phyloP scores from a whole-genome alignment of 2,113 vertebrate species.

The Pitta sordida region DNA sequence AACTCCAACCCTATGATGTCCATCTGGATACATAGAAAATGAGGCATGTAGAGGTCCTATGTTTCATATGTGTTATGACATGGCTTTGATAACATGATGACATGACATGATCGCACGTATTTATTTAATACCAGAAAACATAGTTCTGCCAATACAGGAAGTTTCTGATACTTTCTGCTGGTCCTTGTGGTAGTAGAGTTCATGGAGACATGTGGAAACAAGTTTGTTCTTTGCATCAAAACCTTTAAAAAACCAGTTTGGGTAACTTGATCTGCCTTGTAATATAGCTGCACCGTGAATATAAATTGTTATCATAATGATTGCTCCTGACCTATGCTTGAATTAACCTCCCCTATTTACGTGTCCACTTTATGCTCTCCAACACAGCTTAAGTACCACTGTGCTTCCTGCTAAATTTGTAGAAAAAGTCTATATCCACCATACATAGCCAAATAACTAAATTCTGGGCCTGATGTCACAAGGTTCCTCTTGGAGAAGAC shows the following conservation, averaged over 20 bases:
- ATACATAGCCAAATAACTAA: background rate
- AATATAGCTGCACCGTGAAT: background rate
- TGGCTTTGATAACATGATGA: background rate
- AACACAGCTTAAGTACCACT: background rate
- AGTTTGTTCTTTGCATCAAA: background rate
- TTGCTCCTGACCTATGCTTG: background rate
- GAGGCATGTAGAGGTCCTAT: background rate
- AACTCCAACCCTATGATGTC: background rate
- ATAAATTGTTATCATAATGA: background rate
- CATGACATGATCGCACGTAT: no score
- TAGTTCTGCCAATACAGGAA: background rate
- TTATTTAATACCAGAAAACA: background rate
- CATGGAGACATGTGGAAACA: background rate
- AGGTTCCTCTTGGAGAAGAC: background rate
- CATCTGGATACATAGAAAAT: background rate
- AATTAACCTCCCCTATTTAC: background rate
- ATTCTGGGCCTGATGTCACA: background rate
- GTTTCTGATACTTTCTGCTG: background rate
- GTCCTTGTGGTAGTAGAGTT: background rate
- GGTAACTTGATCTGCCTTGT: background rate
- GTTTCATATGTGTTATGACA: background rate
- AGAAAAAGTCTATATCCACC: background rate
- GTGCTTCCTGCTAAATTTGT: background rate
- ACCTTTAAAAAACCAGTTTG: background rate
- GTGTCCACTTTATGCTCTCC: background rate